Evolutionary conservation across 2,113 vertebrate species (phyloP), one percentile per base, ranked within the genome.

Genomic region (Acrocephalus kingi): DNA sequence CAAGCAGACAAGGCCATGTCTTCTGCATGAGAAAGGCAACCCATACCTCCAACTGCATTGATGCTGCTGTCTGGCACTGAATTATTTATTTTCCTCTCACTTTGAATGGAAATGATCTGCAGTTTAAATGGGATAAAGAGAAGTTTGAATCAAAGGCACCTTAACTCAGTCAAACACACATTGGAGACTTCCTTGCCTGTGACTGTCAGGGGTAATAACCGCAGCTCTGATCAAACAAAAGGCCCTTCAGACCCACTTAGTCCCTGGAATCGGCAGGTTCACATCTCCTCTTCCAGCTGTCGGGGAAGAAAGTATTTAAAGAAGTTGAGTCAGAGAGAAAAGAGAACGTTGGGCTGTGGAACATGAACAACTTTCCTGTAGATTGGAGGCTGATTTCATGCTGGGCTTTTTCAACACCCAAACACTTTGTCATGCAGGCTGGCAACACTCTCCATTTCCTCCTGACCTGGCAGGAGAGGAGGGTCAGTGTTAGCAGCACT

Each of bases 171-270:
- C 95, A 97, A 97, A 89, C 86, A 95, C 83, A 92, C 91, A 25
- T 83, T 94, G 91, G 95, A 96, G 96, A 96, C 82, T 96, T 97
- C 63, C 86, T 96, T 82, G 54, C 82, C 92, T 93, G 68, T 78
- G 95, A 93, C 96, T 97, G 95, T 96, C 97, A 96, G 64, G 87
- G 85, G 87, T 89, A 97, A 97, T 97, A 96, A 97, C 95, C 59
- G 6, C 15, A 69, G 84, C 89, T 96, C 93, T 96, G 97, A 97
- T 96, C 96, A 96, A 73, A 96, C 97, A 96, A 97, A 96, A 95
- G 92, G 97, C 94, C 93, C 68, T 93, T 97, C 96, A 96, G 85
- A 96, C 93, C 62, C 87, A 91, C 84, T 97, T 97, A 97, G 92
- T 91, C 87, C 86, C 71, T 39, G 88, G 93, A 96, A 95, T 96